Conservation (phyloP, 92 coral and sea anemone genomes). For the Isaurus tuberculatus region DNA sequence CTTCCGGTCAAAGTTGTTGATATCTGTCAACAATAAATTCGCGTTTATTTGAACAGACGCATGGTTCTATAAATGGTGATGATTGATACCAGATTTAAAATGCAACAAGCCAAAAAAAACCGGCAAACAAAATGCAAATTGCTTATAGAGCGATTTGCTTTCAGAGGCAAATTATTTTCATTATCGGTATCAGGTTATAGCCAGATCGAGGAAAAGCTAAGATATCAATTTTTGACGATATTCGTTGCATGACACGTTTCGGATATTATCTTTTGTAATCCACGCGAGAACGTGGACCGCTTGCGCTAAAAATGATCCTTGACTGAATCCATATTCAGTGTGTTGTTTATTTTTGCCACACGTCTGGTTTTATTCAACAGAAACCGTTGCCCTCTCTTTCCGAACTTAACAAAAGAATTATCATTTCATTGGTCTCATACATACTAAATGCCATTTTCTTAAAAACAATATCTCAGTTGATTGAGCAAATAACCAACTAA, state of each 20-base stretch:
- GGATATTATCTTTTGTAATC: not conserved
- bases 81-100: not conserved
- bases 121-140: not conserved
- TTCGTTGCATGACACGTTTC: not conserved
- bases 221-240: not conserved
- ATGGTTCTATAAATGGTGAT: not conserved
- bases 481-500: too few relatives aligned
- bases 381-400: too few relatives aligned
- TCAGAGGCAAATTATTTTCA: not conserved
- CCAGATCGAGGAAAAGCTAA: not conserved
- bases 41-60: not conserved
- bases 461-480: too few relatives aligned
- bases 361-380: too few relatives aligned
- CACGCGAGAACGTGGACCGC: not conserved
- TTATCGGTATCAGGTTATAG: not conserved
- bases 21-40: not conserved
- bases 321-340: too few relatives aligned
- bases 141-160: not conserved
- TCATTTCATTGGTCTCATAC: too few relatives aligned
- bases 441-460: too few relatives aligned
- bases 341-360: too few relatives aligned
- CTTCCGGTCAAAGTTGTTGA: not conserved
- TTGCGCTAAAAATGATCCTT: too few relatives aligned
- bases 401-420: too few relatives aligned
- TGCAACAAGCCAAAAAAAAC: not conserved